Evolutionary conservation across 2,113 vertebrate species (phyloP).

Genomic region (Vulpes lagopus): DNA sequence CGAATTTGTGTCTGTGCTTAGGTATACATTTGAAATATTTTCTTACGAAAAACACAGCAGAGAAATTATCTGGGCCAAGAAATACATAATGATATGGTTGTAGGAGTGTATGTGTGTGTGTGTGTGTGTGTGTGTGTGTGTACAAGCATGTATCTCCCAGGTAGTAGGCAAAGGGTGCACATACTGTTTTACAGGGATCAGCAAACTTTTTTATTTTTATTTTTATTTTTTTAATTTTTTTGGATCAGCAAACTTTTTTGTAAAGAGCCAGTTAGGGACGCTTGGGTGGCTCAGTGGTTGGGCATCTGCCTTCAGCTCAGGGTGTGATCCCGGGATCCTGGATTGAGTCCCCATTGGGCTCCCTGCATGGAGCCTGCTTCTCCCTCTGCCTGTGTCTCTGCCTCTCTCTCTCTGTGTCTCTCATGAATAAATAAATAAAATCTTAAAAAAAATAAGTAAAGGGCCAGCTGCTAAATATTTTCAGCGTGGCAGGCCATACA

Average conservation of each 20-base stretch:
- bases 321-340: too few relatives aligned
- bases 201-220: not conserved
- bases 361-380: too few relatives aligned
- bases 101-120: not conserved
- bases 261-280: not conserved
- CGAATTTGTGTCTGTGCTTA: conserved; percentile 14
- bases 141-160: not conserved
- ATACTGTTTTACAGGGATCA: not conserved
- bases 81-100: not conserved
- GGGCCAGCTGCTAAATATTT: not conserved
- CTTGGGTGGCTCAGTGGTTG: too few relatives aligned
- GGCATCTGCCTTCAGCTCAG: too few relatives aligned
- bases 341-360: too few relatives aligned
- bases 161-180: not conserved
- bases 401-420: too few relatives aligned
- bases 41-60: conserved; percentile 5
- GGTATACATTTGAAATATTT: conserved; percentile 8
- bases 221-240: too few relatives aligned
- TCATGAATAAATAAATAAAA: too few relatives aligned
- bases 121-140: too few relatives aligned
- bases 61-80: not conserved
- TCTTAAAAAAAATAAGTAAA: not conserved
- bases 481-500: not conserved
- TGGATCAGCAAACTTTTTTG: not conserved
- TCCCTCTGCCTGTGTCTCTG: too few relatives aligned